Evolutionary conservation across 2,888 invertebrate genomes (phyloP).

Genomic region (Gastracanthus pulcherrimus): DNA sequence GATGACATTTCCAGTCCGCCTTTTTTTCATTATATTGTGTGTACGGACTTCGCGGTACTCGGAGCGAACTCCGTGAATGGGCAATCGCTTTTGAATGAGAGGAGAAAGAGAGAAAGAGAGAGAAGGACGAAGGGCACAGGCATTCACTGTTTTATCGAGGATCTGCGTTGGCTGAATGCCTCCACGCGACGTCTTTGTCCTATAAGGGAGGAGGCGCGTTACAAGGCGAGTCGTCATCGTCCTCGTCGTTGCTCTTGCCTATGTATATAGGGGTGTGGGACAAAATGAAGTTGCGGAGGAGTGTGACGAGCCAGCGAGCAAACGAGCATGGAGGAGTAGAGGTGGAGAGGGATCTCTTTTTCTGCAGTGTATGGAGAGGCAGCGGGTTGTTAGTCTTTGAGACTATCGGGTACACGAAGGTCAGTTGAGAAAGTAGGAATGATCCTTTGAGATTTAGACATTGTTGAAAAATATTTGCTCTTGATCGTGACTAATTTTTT

Average conservation of each 20-base stretch:
- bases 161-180: conserved; percentile 73
- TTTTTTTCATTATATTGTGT: conserved; percentile 50
- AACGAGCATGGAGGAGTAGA: conserved; percentile 48
- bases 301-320: conserved; percentile 53
- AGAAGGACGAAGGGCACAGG: conserved; percentile 54
- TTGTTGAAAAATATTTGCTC: conserved; percentile 11
- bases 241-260: background rate
- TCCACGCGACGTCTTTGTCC: conserved; percentile 67
- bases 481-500: conserved; percentile 5
- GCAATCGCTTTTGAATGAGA: conserved; percentile 60
- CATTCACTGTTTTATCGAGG: conserved; percentile 75
- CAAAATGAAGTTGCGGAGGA: conserved; percentile 60
- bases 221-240: conserved; percentile 55
- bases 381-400: conserved; percentile 3
- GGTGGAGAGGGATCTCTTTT: background rate
- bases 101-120: background rate
- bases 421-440: conserved; percentile 21
- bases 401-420: conserved; percentile 39
- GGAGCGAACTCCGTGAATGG: conserved; percentile 60
- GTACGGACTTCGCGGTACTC: background rate
- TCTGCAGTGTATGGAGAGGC: too few relatives aligned
- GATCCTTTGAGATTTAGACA: conserved; percentile 7
- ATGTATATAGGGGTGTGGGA: conserved; percentile 13
- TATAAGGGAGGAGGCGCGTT: conserved; percentile 55
- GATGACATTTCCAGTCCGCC: conserved; percentile 71